Base-by-base conservation (phyloP, 2,113 vertebrate genomes). In the Hypanus sabinus region DNA sequence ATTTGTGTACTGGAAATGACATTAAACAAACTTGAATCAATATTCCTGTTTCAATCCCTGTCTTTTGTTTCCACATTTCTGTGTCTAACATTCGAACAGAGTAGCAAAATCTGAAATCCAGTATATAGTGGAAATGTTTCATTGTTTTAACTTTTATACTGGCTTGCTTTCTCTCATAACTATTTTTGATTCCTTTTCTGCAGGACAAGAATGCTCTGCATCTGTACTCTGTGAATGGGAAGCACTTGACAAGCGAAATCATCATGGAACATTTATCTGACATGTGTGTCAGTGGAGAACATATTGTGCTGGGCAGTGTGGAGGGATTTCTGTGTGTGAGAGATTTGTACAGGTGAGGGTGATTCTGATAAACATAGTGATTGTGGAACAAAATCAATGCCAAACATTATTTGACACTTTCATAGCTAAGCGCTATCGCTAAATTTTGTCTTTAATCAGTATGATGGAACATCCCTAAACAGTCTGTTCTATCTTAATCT, bases 151-250 rank as follows among this genome's bases (percentile, higher is more conserved):
- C 0, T 7, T 24, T 0, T 55, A 24, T 73, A 16, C 5, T 33
- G 85, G 12, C n/a, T 2, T 65, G 57, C 5, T 55, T 27, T 73
- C 91, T 27, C 36, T 73, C 70, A 55, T 27, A 55, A 30, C 70
- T 93, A 73, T 33, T 22, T 77, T 0, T 94, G 73, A 94, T n/a
- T 33, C 3, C 55, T 36, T 96, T 80, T 95, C 8, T 95, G 85
- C 95, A 99, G 98, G 98, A 99, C 97, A 99, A 99, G 96, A 98
- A 98, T 94, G 97, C 97, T 0, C 96, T 99, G 46, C 99, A 99
- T 96, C 96, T 99, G 83, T 99, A 98, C 96, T 99, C 98, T 94
- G 96, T 99, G 68, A 99, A 99, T 94, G 99, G 98, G 94, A 99
- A 98, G 68, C 96, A 98, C 70, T 96, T 99, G 93, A 95, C 96